phyloP scores from a whole-genome alignment of 2,797 vertebrate genomes.

The Allobates femoralis region DNA sequence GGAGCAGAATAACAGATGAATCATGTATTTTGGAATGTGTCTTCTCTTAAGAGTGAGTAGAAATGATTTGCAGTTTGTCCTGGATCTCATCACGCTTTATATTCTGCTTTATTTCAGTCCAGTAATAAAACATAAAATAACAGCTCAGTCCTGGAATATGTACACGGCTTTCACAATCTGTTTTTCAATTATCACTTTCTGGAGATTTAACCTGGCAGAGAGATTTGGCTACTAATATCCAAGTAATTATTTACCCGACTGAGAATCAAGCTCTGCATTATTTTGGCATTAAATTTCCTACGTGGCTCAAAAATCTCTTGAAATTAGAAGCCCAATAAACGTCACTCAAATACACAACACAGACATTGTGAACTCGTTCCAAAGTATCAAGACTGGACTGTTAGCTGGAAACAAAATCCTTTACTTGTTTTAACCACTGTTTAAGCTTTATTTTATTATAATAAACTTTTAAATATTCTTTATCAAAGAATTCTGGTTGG shows the following conservation, averaged over 20 bases:
- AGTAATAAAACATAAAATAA: background rate
- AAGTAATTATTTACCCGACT: slow-evolving; percentile 23
- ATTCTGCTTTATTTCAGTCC: background rate
- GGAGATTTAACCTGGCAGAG: slow-evolving; percentile 17
- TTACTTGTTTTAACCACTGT: too few species aligned
- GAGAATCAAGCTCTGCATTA: background rate
- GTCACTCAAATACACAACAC: background rate
- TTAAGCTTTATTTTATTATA: too few species aligned
- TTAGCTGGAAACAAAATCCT: too few species aligned
- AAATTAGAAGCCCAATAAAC: background rate
- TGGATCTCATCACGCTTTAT: background rate
- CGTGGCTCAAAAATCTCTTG: background rate
- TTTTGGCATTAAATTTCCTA: slow-evolving; percentile 14
- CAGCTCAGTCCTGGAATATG: background rate
- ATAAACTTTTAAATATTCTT: too few species aligned
- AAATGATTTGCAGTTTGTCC: background rate
- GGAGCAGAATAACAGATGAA: background rate
- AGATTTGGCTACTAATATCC: slow-evolving; percentile 11
- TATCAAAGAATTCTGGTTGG: too few species aligned
- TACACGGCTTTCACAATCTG: background rate
- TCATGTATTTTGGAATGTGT: background rate
- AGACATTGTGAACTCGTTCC: background rate
- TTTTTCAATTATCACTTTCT: slow-evolving; percentile 31
- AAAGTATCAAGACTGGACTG: background rate
- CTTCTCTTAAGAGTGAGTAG: background rate